Conservation (phyloP, 2,797 vertebrate genomes). For the Cyprinella venusta region DNA sequence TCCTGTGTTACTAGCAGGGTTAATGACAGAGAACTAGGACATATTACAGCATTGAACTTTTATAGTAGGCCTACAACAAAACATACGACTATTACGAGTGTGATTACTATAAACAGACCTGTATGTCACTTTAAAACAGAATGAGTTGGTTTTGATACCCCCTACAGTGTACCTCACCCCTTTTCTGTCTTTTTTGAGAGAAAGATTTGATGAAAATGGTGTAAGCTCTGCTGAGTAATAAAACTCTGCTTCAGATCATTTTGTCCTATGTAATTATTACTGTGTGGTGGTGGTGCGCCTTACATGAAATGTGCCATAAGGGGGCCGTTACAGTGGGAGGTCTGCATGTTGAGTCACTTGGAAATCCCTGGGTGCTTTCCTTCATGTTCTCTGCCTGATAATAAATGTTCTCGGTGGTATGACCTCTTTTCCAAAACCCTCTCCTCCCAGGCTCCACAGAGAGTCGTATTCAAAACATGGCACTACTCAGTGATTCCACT, state of each 20-base stretch:
- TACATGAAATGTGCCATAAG: conserved; percentile 4
- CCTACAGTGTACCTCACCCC: conserved; percentile 51
- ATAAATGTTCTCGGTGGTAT: conserved; percentile 34
- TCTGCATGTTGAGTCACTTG: conserved; percentile 47
- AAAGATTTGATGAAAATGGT: conserved; percentile 61
- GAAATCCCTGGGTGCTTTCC: conserved; percentile 48
- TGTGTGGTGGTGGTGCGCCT: conserved; percentile 13
- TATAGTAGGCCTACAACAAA: conserved; percentile 42
- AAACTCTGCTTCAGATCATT: conserved; percentile 59
- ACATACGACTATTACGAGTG: conserved; percentile 35
- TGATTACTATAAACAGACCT: conserved; percentile 38
- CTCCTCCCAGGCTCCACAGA: conserved; percentile 23
- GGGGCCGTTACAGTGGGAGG: conserved; percentile 35
- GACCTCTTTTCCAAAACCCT: background rate
- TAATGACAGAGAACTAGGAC: conserved; percentile 50
- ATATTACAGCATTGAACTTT: conserved; percentile 46
- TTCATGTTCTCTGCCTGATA: conserved; percentile 26
- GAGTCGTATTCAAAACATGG: conserved; percentile 27
- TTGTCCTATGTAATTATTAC: conserved; percentile 10
- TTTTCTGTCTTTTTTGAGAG: conserved; percentile 60
- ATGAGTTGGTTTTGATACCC: conserved; percentile 60
- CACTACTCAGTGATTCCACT: conserved; percentile 9
- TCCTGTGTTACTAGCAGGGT: conserved; percentile 57
- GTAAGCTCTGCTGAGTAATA: conserved; percentile 61
- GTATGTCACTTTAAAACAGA: conserved; percentile 42